Base-by-base conservation (phyloP, 2,888 invertebrate species). In the Sisyra terminalis region DNA sequence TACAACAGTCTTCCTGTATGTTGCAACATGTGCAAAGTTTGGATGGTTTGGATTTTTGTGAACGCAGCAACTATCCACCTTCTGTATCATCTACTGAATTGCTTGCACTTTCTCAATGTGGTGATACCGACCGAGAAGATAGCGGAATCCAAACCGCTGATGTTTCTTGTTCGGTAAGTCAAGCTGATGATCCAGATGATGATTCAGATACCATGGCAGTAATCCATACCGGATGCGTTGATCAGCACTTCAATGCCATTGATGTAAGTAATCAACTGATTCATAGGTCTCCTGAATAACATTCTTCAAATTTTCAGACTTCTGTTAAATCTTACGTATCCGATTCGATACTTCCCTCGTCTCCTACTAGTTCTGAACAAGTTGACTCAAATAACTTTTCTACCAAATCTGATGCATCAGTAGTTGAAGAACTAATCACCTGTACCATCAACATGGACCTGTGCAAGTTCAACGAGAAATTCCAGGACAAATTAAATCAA, bases 121-220 rank as follows among this genome's bases (percentile, higher is more conserved):
- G 70, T 47, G 71, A 77, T 50, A 76, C 73, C 35, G 81, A 78
- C 58, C 71, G 76, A 32, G 85, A 86, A 60, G 85, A 86, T 55
- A 80, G 79, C 47, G 82, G 81, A 2, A 79, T 82, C 47, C 84
- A 85, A 51, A 78, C 82, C 4, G 82, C 83, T 2, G 78, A 82
- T 55, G 84, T 80, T 43, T 82, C 81, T 14, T 80, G 79, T 52
- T 78, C 75, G 24, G 73, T 74, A 15, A 73, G 73, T 52, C 82
- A 82, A 52, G 77, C 79, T 39, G 82, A 82, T 57, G 81, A 82
- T 51, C 73, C 76, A 14, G 73, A 73, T 42, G 79, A 79, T 53
- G 59, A 59, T 44, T 47, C 50, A 16, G 57, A 59, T 44, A 50
- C 55, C 32, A 50, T 53, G 38, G 52, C 55, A 14, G 57, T 54